Conservation (phyloP, 2,113 vertebrate genomes). For the Gadus macrocephalus region DNA sequence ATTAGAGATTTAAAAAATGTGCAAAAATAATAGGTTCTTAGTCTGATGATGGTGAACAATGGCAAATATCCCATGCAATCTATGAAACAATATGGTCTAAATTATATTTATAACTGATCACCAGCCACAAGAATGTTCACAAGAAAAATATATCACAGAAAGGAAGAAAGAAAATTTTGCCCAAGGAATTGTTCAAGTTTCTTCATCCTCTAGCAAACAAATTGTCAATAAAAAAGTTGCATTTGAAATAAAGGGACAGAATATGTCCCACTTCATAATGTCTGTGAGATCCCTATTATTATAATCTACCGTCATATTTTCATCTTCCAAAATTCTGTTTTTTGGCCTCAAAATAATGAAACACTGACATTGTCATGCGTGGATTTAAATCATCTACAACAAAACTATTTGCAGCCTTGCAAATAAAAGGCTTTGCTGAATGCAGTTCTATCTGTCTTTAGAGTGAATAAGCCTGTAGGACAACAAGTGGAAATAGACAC, state of each 20-base stretch:
- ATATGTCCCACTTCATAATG: too few relatives aligned
- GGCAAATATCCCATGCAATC: neutral
- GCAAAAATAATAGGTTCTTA: neutral
- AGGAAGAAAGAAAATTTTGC: neutral
- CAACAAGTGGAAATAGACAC: neutral
- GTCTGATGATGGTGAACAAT: neutral
- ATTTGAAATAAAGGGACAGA: too few relatives aligned
- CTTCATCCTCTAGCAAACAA: neutral
- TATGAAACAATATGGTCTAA: neutral
- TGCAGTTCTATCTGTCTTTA: neutral
- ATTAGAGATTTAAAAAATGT: neutral
- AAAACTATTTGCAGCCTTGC: too few relatives aligned
- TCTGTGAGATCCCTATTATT: too few relatives aligned
- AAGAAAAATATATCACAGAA: too few relatives aligned
- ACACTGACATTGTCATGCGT: too few relatives aligned
- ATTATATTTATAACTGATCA: neutral
- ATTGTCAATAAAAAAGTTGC: neutral
- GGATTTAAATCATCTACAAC: too few relatives aligned
- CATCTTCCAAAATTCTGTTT: too few relatives aligned
- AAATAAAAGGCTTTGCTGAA: neutral
- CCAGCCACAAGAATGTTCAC: neutral
- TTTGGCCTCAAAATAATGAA: too few relatives aligned
- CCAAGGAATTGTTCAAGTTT: neutral
- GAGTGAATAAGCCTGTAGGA: neutral
- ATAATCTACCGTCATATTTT: too few relatives aligned